Evolutionary conservation across 2,113 vertebrate genomes (phyloP), one percentile per base, ranked within the genome.

Genomic region (Erythrolamprus reginae): DNA sequence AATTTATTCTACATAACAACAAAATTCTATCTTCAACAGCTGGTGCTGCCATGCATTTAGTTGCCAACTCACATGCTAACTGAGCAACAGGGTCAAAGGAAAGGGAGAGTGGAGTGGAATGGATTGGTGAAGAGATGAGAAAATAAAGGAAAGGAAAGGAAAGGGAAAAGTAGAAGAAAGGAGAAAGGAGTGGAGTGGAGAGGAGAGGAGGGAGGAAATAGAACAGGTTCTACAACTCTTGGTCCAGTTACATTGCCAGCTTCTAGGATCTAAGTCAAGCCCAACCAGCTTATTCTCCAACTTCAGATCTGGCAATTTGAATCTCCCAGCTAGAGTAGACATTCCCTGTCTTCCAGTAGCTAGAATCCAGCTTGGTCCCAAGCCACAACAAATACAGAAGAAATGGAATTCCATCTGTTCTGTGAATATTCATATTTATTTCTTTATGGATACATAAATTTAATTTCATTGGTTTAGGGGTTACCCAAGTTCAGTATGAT

Each of bases 61-160:
- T 61, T 61, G 58, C 26, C 58, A 61, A 4, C 58, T 56, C 55
- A 56, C 55, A 56, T 61, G 26, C 26, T 3, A 61, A 61, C 10
- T 61, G 24, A 61, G 58, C 26, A 61, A 28, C 56, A 28, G 56
- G 8, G 24, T 61, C 26, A 52, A 52, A 52, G 13, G 51, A 10
- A 52, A 52, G 51, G 51, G 51, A 15, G 24, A 0, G 1, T 2
- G 8, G 10, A 1, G 3, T 24, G 10, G 10, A 1, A 3, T 23
- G 23, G 5, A 2, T 5, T 1, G 5, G 5, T 2, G 6, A 4
- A 5, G 1, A 6, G 2, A 23, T 17, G 53, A 55, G 10, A n/a
- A 13, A n/a, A 10, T 10, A 13, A n/a, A n/a, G 6, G n/a, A 77
- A 8, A 17, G n/a, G 33, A 38, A 2, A 23, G 53, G 53, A 23